Percentiles rank a stretch among this genome's conserved stretches.
phyloP scores from a whole-genome alignment of 2,113 vertebrate genomes.

The Mustelus asterias region DNA sequence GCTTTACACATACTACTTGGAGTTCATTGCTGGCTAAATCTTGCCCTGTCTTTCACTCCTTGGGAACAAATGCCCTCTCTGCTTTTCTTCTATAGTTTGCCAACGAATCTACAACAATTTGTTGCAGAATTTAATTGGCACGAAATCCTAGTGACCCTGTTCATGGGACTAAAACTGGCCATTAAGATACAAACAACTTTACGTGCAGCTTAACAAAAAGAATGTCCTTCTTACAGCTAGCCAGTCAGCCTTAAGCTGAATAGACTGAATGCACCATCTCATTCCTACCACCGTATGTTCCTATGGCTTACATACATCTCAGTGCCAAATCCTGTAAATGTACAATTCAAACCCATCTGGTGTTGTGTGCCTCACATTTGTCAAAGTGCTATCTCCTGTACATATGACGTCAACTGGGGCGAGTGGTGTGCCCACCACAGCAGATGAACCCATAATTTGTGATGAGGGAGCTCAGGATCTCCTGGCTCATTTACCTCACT shows the following conservation, averaged over 20 bases:
- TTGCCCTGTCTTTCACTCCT: neutral
- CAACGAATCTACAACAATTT: too few relatives aligned
- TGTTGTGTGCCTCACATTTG: neutral
- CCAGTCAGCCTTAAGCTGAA: neutral
- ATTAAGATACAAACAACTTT: neutral
- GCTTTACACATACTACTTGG: neutral
- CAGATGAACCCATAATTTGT: slow-evolving; percentile 20
- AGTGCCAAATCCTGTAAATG: neutral
- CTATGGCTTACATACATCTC: neutral
- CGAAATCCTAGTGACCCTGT: neutral
- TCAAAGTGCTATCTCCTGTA: slow-evolving; percentile 5
- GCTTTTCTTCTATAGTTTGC: neutral
- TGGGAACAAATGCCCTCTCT: neutral
- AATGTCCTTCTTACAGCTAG: neutral
- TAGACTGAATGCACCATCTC: neutral
- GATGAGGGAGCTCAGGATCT: neutral
- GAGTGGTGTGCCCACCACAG: neutral
- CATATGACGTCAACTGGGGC: neutral
- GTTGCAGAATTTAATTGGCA: neutral
- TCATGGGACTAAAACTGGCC: neutral
- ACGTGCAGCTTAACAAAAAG: neutral
- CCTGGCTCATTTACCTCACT: slow-evolving; percentile 16
- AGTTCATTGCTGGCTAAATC: neutral
- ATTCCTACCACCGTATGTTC: neutral
- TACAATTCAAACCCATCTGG: slow-evolving; percentile 8